Base-by-base conservation (phyloP, 2,888 invertebrate genomes). In the Calameuta idolon region DNA sequence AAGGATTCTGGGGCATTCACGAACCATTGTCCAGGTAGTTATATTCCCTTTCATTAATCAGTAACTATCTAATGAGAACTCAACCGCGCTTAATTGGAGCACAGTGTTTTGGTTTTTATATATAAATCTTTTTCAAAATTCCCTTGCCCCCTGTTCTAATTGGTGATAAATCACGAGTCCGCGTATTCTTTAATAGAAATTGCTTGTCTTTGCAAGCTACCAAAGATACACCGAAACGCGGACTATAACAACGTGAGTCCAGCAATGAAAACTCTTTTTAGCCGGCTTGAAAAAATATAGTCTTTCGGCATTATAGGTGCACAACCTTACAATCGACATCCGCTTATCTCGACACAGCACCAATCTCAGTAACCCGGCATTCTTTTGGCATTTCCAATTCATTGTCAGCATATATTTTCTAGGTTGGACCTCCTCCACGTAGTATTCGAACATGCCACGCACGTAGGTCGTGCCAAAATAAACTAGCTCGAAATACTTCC, bases 21-120 rank as follows among this genome's bases (percentile, higher is more conserved):
- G 93, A 93, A 80, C 93, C 93, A 1, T 81, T 91, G 69, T 91
- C 92, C 79, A 93, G 93, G 93, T 93, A 90, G 88, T 83, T 85
- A 11, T n/a, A 12, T n/a, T 81, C 31, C 73, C 76, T 34, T 34
- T 78, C 15, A 23, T 55, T 23, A 23, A 55, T 55, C 55, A 55
- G 9, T 55, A 55, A 23, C 23, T 23, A 23, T 55, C 5, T 23
- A 23, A 55, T 9, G 55, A 55, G 55, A 55, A 9, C 2, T 55
- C 23, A 23, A 55, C 5, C 55, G 9, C 23, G 23, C 40, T 55
- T 23, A 55, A 55, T 55, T 55, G 5, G 23, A 55, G 2, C 15
- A 15, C 40, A 23, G 5, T 23, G 40, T 9, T 55, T 55, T n/a
- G n/a, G n/a, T 55, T 37, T 40, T 40, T 35, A 31, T 35, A 23